These are phyloP conservation scores for Mormyrops boulengeri DNA, from an alignment of 2,797 vertebrate genomes.

Conservation along the genomic window DNA sequence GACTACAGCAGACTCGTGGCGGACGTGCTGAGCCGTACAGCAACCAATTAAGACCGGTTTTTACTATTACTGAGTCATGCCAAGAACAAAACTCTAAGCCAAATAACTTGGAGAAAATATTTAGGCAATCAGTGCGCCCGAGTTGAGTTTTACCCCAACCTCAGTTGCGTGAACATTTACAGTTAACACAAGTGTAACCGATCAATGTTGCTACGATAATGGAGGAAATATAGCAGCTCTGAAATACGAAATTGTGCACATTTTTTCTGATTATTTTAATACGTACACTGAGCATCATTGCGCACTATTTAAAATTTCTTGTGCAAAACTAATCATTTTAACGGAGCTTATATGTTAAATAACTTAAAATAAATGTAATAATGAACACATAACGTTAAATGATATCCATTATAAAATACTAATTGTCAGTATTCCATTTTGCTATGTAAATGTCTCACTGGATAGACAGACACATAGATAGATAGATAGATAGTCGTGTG, in stretches of 20 bases:
- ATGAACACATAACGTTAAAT: background rate
- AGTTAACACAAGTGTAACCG: background rate
- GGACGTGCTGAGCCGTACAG: background rate
- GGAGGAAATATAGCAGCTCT: background rate
- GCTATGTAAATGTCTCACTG: background rate
- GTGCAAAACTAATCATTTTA: background rate
- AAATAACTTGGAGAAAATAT: background rate
- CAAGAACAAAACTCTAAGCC: background rate
- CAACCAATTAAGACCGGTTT: background rate
- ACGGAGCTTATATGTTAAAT: background rate
- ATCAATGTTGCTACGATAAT: background rate
- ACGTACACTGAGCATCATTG: background rate
- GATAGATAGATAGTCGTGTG: background rate
- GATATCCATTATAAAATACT: background rate
- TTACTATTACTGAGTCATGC: background rate
- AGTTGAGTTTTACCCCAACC: background rate
- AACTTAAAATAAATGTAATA: background rate
- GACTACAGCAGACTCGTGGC: background rate
- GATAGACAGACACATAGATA: background rate
- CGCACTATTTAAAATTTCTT: background rate
- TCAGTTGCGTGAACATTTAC: background rate
- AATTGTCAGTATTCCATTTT: background rate
- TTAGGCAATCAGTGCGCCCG: background rate
- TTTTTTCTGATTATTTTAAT: background rate
- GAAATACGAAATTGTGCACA: background rate